A percentile compares a stretch with the other conserved stretches of the same genome.
Evolutionary conservation across 1,140 invertebrate genomes (phyloP).

Genomic region (Glomeris maerens): DNA sequence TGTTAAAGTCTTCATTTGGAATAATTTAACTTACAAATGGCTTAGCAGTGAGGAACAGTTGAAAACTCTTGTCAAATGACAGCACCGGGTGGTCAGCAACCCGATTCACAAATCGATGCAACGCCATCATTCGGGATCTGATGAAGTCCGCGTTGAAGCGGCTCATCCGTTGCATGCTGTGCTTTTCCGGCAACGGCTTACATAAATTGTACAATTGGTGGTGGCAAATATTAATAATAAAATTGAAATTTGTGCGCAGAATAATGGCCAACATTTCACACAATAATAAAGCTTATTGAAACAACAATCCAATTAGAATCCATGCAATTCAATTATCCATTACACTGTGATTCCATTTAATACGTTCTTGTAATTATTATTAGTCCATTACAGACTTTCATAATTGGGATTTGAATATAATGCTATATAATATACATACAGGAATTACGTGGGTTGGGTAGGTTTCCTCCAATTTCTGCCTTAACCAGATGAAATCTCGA

Average conservation of each 20-base stretch:
- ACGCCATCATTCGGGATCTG: slow-evolving; percentile 47
- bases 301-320: background rate
- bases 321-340: slow-evolving; percentile 1
- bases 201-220: no score
- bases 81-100: slow-evolving; percentile 53
- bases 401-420: no score
- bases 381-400: no score
- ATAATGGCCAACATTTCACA: no score
- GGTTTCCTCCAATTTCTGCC: slow-evolving; percentile 46
- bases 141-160: slow-evolving; percentile 61
- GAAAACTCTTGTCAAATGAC: slow-evolving; percentile 49
- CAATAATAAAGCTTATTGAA: background rate
- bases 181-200: slow-evolving; percentile 57
- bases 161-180: slow-evolving; percentile 52
- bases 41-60: slow-evolving; percentile 52
- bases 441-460: slow-evolving; percentile 54
- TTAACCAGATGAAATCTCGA: slow-evolving; percentile 59
- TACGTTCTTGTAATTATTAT: no score
- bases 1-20: no score
- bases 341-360: no score
- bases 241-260: background rate
- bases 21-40: slow-evolving; percentile 36
- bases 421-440: slow-evolving; percentile 32
- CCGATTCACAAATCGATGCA: slow-evolving; percentile 51
- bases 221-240: slow-evolving; percentile 1